These are phyloP conservation scores for Platyscapa corneri DNA, from an alignment of 1,140 invertebrate species.

Conservation along the genomic window DNA sequence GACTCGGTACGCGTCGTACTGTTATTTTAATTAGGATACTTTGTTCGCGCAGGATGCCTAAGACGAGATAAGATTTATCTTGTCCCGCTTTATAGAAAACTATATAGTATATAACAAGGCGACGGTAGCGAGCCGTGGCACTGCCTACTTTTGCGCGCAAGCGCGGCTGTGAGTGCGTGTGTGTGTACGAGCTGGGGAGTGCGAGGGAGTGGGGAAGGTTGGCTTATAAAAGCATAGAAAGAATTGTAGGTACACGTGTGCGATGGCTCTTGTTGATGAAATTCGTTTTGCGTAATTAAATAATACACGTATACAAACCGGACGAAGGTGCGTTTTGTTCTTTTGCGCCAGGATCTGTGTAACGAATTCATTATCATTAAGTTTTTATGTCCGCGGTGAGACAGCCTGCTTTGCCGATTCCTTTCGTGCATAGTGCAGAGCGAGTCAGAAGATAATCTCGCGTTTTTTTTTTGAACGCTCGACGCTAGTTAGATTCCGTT, in stretches of 20 bases:
- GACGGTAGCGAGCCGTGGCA: constrained; percentile 29
- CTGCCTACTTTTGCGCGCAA: not conserved
- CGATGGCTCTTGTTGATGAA: constrained; percentile 31
- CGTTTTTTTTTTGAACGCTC: not conserved
- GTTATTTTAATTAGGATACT: constrained; percentile 66
- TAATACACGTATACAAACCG: constrained; percentile 32
- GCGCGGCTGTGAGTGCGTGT: not conserved
- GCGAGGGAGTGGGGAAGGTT: not conserved
- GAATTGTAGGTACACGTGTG: not conserved
- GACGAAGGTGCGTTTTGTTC: constrained; percentile 41
- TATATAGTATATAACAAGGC: constrained; percentile 18
- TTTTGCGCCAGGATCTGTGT: constrained; percentile 16
- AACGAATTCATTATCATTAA: constrained; percentile 51
- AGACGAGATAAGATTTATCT: constrained; percentile 58
- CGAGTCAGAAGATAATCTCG: not conserved
- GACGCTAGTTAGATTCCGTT: not conserved
- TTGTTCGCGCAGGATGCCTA: constrained; percentile 59
- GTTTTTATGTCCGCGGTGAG: constrained; percentile 2
- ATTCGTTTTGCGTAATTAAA: constrained; percentile 46
- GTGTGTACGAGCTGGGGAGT: not conserved
- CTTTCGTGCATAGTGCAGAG: not conserved
- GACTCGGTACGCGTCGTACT: constrained; percentile 52
- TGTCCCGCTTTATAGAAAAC: constrained; percentile 47
- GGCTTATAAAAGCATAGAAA: constrained; percentile 1
- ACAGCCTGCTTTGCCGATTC: constrained; percentile 15